Evolutionary conservation across 2,113 vertebrate species (phyloP).

Genomic region (Oriolus oriolus): DNA sequence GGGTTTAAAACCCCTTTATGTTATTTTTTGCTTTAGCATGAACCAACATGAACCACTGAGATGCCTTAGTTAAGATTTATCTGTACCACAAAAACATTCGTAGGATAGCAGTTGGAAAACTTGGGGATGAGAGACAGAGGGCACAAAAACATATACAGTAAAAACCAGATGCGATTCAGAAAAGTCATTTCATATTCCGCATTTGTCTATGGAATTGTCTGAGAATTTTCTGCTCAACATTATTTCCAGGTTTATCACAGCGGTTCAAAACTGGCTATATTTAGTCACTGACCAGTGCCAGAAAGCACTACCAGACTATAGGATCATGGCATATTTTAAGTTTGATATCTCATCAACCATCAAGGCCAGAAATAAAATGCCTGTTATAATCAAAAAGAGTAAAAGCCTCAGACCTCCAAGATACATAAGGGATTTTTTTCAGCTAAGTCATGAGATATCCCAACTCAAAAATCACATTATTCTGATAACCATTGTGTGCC

Average conservation of each 20-base stretch:
- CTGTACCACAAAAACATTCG: not conserved
- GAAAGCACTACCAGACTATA: constrained; percentile 51
- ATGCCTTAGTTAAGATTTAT: constrained; percentile 25
- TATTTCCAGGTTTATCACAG: constrained; percentile 57
- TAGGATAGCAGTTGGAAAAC: not conserved
- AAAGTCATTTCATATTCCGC: constrained; percentile 23
- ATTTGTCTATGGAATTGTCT: constrained; percentile 56
- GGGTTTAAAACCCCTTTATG: constrained; percentile 17
- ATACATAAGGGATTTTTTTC: not conserved
- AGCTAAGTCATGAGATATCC: not conserved
- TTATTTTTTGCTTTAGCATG: constrained; percentile 37
- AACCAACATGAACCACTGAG: constrained; percentile 26
- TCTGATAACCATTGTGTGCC: not conserved
- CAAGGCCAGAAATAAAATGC: constrained; percentile 51
- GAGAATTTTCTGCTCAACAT: constrained; percentile 51
- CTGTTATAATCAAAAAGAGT: constrained; percentile 7
- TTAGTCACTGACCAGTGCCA: constrained; percentile 45
- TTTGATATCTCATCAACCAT: constrained; percentile 36
- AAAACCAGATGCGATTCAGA: not conserved
- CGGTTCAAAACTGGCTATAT: not conserved
- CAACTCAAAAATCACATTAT: not conserved
- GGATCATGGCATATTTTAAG: constrained; percentile 61
- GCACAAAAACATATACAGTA: not conserved
- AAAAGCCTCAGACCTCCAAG: constrained; percentile 8
- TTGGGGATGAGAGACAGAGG: not conserved